Evolutionary conservation across 1,140 invertebrate species (phyloP), one percentile per base, ranked within the genome.

Genomic region (Drosophila sechellia): DNA sequence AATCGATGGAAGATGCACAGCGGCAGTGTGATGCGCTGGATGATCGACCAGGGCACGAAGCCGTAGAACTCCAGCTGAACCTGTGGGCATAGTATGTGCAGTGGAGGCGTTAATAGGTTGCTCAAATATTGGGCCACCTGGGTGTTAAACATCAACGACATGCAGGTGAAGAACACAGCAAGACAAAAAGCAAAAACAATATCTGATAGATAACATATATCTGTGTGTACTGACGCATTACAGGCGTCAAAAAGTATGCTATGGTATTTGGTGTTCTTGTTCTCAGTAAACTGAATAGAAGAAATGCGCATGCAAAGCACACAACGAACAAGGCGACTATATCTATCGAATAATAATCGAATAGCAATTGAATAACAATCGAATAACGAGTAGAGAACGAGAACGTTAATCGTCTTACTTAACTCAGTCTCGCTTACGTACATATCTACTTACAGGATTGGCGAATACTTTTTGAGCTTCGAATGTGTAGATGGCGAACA

Each of bases 1-100:
- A 99, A 99, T 72, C 97, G 96, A 93, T 98, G 97, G 95, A 99
- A 99, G 92, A 99, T 99, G 94, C 97, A 97, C 49, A 99, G 95
- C 10, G 98, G 98, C 46, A 99, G 93, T 78, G 97, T 98, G 65
- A 98, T 95, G 76, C 97, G 96, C 90, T 98, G 97, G 25, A 99
- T 96, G 69, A 99, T 95, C 35, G 97, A 96, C 98, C 98, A 99
- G 22, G 97, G 95, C 49, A 98, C 94, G 91, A 97, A 97, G 27
- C 98, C 98, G 87, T 98, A 99, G 94, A 99, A 98, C 74, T 97
- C 95, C 66, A 98, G 94, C 94, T 98, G 96, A 55, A 94, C 94
- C 94, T 95, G 90, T 72, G 22, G 5, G 42, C 20, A 45, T 12
- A 50, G 17, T 13, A 22, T 15, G 31, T 31, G 31, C 8, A 8